Evolutionary conservation across 2,888 invertebrate species (phyloP).

Genomic region (Meliscaeva auricollis): DNA sequence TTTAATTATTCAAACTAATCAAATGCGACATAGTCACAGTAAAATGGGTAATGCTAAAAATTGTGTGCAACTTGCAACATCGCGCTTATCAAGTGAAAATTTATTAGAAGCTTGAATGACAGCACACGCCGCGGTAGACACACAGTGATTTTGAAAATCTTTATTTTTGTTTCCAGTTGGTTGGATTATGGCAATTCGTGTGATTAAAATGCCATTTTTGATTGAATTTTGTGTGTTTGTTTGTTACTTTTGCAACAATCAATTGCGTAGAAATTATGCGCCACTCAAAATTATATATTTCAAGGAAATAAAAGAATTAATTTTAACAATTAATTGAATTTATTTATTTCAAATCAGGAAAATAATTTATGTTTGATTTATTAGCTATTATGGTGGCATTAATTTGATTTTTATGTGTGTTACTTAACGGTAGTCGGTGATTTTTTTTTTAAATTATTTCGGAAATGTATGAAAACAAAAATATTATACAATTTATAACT

Average conservation of each 20-base stretch:
- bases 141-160: constrained; percentile 19
- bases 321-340: constrained; percentile 1
- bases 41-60: constrained; percentile 20
- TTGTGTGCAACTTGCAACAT: background rate
- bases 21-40: constrained; percentile 21
- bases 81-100: constrained; percentile 2
- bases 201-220: background rate
- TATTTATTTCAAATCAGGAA: too few species aligned
- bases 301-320: constrained; percentile 12
- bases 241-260: background rate
- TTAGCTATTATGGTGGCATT: too few species aligned
- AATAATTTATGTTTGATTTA: too few species aligned
- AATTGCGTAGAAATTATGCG: constrained; percentile 13
- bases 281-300: background rate
- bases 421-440: too few species aligned
- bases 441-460: too few species aligned
- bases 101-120: constrained; percentile 9
- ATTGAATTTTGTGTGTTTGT: constrained; percentile 4
- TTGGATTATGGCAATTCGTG: constrained; percentile 18
- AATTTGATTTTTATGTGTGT: too few species aligned
- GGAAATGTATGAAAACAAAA: too few species aligned
- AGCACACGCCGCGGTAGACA: constrained; percentile 7
- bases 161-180: background rate
- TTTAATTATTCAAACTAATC: constrained; percentile 33
- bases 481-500: too few species aligned